These are phyloP conservation scores for Cydia amplana DNA, from an alignment of 1,140 invertebrate species.

Conservation along the genomic window DNA sequence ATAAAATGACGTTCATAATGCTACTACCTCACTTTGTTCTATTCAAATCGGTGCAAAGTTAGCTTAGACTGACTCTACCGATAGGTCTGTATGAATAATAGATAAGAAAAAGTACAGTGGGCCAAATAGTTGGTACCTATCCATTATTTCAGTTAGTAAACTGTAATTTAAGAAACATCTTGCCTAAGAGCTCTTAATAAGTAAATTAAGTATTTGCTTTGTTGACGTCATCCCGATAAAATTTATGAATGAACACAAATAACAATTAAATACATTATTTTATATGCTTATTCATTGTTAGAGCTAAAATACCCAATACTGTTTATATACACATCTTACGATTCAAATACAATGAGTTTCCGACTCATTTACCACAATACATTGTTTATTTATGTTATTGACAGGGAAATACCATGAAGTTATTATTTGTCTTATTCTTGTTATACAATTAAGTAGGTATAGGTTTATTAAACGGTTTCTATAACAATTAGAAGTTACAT, in stretches of 20 bases:
- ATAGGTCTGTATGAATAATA: too few species aligned
- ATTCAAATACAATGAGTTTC: constrained; percentile 2
- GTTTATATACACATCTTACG: constrained; percentile 11
- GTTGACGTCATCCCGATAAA: neutral
- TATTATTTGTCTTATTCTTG: neutral
- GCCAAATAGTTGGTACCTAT: too few species aligned
- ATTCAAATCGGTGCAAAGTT: too few species aligned
- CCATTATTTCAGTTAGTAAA: too few species aligned
- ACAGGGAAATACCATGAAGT: constrained; percentile 14
- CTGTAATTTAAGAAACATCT: too few species aligned
- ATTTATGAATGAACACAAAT: constrained; percentile 5
- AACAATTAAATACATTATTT: constrained; percentile 4
- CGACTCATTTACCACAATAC: constrained; percentile 2
- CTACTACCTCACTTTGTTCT: too few species aligned
- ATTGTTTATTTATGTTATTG: constrained; percentile 4
- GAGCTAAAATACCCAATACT: neutral
- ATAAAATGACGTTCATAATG: too few species aligned
- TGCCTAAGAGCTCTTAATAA: neutral
- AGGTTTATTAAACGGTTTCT: neutral
- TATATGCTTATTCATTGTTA: constrained; percentile 3
- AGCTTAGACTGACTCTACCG: too few species aligned
- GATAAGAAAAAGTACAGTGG: too few species aligned
- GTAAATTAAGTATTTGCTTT: neutral
- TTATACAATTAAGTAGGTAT: neutral
- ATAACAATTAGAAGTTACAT: too few species aligned